Evolutionary conservation across 2,888 invertebrate species (phyloP), one percentile per base, ranked within the genome.

Genomic region (Axea sp.): DNA sequence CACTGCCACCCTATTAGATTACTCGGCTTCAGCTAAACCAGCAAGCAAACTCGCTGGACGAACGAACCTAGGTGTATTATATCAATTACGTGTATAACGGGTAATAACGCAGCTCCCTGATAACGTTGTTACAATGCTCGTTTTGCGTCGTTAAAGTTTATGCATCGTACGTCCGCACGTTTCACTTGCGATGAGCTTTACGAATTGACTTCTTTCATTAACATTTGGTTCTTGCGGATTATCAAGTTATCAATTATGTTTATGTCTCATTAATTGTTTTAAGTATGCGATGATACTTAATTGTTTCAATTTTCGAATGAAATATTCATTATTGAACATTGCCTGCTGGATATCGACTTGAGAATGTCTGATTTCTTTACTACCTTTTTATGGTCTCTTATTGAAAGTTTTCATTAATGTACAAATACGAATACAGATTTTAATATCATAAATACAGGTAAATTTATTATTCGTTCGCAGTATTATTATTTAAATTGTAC

Each of bases 31-130:
- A 41, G 43, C 62, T 43, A 41, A 62, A 15, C 57, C 55, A 60
- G 51, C 62, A 33, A 28, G 55, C 64, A 26, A 47, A 65, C 68
- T 73, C 57, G 53, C 43, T 65, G 74, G 75, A 69, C 72, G 15
- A 65, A 53, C 53, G 41, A 26, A 39, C 26, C 67, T 65, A 24
- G 64, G 59, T 67, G 73, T 78, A 77, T 76, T 77, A 77, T 76
- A 78, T 78, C 76, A 78, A 81, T 78, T 80, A 77, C 77, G 74
- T 64, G 73, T 73, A 76, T 75, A 77, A 73, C 75, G 73, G 71
- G 64, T 77, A 77, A 78, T 77, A 79, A 78, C 76, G 76, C 73
- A 41, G 59, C 57, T 71, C 39, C 64, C 67, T 72, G 73, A 77
- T 75, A 72, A 67, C 60, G 64, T 60, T 60, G 51, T 67, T 62